Evolutionary conservation across 1,140 invertebrate genomes (phyloP).

Genomic region (Camponotus floridanus): DNA sequence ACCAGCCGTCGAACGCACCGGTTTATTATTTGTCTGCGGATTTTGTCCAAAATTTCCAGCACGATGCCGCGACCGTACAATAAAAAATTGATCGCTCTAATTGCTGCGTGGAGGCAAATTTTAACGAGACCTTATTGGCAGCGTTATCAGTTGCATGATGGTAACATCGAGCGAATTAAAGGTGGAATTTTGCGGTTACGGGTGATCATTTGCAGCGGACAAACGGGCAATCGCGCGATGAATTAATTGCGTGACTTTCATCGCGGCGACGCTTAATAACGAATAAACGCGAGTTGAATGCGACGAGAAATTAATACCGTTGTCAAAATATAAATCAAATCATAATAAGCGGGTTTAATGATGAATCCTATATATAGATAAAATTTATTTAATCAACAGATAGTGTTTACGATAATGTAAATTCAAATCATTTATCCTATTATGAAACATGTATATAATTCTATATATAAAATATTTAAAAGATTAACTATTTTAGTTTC

Average conservation of each 20-base stretch:
- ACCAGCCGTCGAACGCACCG: constrained; percentile 46
- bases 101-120: constrained; percentile 43
- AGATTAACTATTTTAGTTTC: background rate
- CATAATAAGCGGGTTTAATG: constrained; percentile 27
- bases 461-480: background rate
- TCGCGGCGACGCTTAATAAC: constrained; percentile 54
- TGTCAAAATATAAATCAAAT: constrained; percentile 51
- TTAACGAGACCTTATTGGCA: constrained; percentile 61
- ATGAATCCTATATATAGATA: constrained; percentile 21
- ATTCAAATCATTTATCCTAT: background rate
- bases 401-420: constrained; percentile 10
- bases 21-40: constrained; percentile 44
- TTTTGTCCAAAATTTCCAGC: constrained; percentile 51
- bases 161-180: constrained; percentile 48
- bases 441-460: background rate
- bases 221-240: constrained; percentile 50
- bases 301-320: constrained; percentile 48
- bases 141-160: constrained; percentile 38
- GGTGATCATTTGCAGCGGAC: constrained; percentile 47
- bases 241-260: constrained; percentile 62
- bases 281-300: constrained; percentile 54
- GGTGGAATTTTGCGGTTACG: constrained; percentile 47
- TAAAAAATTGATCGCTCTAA: constrained; percentile 59
- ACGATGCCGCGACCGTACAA: constrained; percentile 21
- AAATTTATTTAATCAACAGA: constrained; percentile 36